Evolutionary conservation across 2,888 invertebrate genomes (phyloP), one percentile per base, ranked within the genome.

Genomic region (Slavum lentiscoides): DNA sequence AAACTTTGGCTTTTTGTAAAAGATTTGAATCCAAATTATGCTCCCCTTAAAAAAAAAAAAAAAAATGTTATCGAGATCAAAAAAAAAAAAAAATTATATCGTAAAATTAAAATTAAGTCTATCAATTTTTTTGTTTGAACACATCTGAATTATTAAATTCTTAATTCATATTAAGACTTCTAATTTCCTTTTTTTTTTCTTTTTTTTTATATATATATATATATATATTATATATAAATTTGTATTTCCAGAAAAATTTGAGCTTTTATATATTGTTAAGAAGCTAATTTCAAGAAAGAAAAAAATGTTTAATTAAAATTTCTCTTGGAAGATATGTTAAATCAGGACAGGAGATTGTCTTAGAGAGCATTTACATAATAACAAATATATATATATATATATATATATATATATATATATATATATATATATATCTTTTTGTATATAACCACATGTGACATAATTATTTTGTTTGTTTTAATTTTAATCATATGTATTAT

Each of bases 71-170:
- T 62, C 61, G 77, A 80, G 77, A 80, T 80, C 77, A 80, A 80
- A 80, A 80, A 80, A 80, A 80, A n/a, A 77, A 77, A 70, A 80
- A 70, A 62, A 62, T 49, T 77, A 77, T 17, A 70, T 19, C 21
- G 61, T 37, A 80, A 70, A 80, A 80, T 21, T 70, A 70, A 80
- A 80, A 58, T 70, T 67, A 75, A 80, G 77, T 80, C 77, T 77
- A 77, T 80, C 77, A 72, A 70, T 72, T 69, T 77, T 80, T 72
- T 62, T 30, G 4, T 72, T 72, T 80, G 77, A 80, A 80, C 77
- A 80, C 77, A 80, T 80, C 77, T 72, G 70, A 80, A 80, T 80
- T 80, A 80, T 80, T 80, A 80, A 80, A 62, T 70, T 80, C 55
- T 77, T 77, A 69, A 62, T 53, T 69, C 43, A 39, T 15, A 23